Evolutionary conservation across 2,113 vertebrate genomes (phyloP).

Genomic region (Procapra przewalskii): DNA sequence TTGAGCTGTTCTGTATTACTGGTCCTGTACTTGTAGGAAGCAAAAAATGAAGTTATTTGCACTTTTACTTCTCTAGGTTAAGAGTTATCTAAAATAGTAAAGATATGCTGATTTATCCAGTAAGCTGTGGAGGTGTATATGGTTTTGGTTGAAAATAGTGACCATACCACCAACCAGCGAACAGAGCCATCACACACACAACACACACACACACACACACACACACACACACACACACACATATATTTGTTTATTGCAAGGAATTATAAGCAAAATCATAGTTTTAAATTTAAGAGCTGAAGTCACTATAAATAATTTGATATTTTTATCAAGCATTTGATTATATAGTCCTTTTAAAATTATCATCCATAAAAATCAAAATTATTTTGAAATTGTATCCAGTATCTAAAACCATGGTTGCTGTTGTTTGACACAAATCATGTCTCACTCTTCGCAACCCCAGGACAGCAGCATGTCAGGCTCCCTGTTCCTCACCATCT

Average conservation of each 20-base stretch:
- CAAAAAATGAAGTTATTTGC: background rate
- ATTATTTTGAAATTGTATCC: background rate
- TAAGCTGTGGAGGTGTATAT: background rate
- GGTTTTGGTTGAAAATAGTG: conserved; percentile 6
- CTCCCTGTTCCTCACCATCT: background rate
- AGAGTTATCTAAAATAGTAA: background rate
- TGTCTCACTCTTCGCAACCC: background rate
- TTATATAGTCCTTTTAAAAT: background rate
- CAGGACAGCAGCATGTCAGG: background rate
- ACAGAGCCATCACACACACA: background rate
- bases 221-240: background rate
- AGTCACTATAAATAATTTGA: background rate
- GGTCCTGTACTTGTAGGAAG: background rate
- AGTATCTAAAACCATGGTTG: background rate
- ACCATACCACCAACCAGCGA: background rate
- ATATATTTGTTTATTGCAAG: background rate
- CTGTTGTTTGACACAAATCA: background rate
- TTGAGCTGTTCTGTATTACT: background rate
- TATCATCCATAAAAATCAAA: background rate
- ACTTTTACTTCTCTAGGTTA: background rate
- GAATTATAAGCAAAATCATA: background rate
- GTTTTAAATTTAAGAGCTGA: background rate
- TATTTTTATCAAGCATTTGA: background rate
- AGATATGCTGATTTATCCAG: background rate
- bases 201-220: background rate